Percentiles rank a stretch among this genome's conserved stretches.
Evolutionary conservation across 2,888 invertebrate genomes (phyloP).

Genomic region (Selenia dentaria): DNA sequence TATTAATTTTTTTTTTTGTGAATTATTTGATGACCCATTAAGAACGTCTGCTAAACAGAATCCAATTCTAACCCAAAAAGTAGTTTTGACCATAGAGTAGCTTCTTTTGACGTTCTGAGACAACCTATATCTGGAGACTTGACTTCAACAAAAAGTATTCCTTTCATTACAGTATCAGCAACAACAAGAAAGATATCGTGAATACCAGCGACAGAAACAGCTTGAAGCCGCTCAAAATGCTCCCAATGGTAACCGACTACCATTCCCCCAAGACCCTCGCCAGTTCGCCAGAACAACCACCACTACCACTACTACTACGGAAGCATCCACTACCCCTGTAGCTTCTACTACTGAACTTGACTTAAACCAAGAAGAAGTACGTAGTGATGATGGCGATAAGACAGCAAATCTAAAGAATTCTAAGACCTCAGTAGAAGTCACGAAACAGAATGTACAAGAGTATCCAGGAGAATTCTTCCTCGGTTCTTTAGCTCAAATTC

Average conservation of each 20-base stretch:
- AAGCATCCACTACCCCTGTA: constrained; percentile 47
- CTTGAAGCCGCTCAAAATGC: constrained; percentile 48
- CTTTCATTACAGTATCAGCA: constrained; percentile 59
- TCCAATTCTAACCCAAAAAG: no score
- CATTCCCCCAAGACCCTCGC: constrained; percentile 54
- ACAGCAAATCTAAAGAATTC: constrained; percentile 42
- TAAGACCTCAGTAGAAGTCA: constrained; percentile 66
- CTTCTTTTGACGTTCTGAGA: no score
- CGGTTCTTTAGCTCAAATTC: constrained; percentile 64
- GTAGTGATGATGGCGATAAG: constrained; percentile 28
- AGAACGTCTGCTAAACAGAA: no score
- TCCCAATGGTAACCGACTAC: constrained; percentile 44
- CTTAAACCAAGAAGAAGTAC: constrained; percentile 61
- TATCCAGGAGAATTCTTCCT: constrained; percentile 71
- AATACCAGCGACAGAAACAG: constrained; percentile 66
- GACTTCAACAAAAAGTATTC: no score
- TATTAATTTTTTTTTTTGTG: no score
- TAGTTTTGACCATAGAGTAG: no score
- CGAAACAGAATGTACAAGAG: constrained; percentile 70
- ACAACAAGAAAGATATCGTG: constrained; percentile 65
- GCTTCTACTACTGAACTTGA: constrained; percentile 57
- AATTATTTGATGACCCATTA: no score
- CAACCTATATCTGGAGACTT: no score
- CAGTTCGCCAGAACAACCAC: constrained; percentile 49
- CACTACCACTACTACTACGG: constrained; percentile 50